Evolutionary conservation across 2,113 vertebrate genomes (phyloP).

Genomic region (Spheniscus mendiculus): DNA sequence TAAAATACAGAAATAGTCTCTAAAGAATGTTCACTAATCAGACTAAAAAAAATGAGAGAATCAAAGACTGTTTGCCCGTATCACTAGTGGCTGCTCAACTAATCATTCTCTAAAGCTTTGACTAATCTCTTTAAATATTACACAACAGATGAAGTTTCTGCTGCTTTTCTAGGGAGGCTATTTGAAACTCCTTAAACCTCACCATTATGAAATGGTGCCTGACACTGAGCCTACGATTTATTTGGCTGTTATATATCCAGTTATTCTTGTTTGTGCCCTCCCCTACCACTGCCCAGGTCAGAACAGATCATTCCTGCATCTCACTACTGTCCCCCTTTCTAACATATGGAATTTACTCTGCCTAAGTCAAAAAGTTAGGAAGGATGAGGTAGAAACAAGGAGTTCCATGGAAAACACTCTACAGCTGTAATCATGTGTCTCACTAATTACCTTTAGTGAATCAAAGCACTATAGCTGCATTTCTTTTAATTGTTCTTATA

Average conservation of each 20-base stretch:
- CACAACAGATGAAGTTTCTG: neutral
- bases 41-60: neutral
- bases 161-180: neutral
- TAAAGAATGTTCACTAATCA: neutral
- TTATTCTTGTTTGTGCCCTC: neutral
- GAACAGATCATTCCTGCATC: neutral
- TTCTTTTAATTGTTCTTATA: neutral
- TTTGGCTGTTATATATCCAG: neutral
- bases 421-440: neutral
- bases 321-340: neutral
- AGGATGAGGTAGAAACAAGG: neutral
- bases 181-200: neutral
- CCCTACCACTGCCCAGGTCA: neutral
- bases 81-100: neutral
- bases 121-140: neutral
- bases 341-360: neutral
- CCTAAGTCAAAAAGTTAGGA: neutral
- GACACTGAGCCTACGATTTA: accelerated
- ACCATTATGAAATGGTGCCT: neutral
- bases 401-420: neutral
- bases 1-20: neutral
- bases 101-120: neutral
- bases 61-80: neutral
- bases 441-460: neutral
- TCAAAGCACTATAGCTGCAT: neutral